These are phyloP conservation scores for Tupaia tana DNA, from an alignment of 2,113 vertebrate genomes.

Conservation along the genomic window DNA sequence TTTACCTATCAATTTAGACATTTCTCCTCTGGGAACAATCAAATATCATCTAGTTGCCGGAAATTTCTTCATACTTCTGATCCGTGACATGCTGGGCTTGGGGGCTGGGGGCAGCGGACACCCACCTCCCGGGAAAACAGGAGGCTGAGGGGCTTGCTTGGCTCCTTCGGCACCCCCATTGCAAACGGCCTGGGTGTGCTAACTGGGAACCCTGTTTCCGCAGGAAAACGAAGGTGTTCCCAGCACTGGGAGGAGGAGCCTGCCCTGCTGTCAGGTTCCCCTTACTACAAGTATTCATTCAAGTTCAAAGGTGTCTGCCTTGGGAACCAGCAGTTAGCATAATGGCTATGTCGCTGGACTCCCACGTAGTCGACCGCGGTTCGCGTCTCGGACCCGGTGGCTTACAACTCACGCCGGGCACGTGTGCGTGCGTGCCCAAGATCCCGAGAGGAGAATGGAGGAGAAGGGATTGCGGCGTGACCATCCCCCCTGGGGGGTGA, in stretches of 20 bases:
- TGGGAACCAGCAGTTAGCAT: too few species aligned
- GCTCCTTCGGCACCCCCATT: background rate
- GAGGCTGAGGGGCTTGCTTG: background rate
- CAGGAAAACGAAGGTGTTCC: background rate
- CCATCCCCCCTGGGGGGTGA: too few species aligned
- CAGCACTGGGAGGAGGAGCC: background rate
- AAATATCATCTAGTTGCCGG: constrained; percentile 47
- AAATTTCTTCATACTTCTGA: constrained; percentile 58
- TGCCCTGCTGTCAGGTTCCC: background rate
- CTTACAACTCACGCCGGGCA: too few species aligned
- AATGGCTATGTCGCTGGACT: too few species aligned
- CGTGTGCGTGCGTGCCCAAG: too few species aligned
- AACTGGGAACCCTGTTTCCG: background rate
- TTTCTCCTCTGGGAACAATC: constrained; percentile 38
- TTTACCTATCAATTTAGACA: background rate
- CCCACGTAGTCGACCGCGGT: too few species aligned
- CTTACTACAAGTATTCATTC: background rate
- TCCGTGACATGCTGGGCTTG: constrained; percentile 14
- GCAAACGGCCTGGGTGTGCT: background rate
- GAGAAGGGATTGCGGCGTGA: too few species aligned
- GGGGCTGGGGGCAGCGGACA: background rate
- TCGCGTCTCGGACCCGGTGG: too few species aligned
- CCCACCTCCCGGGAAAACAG: background rate
- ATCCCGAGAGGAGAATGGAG: too few species aligned
- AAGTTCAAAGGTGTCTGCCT: constrained; percentile 13